Base-by-base conservation (phyloP, 2,113 vertebrate genomes). In the Lonchura striata region DNA sequence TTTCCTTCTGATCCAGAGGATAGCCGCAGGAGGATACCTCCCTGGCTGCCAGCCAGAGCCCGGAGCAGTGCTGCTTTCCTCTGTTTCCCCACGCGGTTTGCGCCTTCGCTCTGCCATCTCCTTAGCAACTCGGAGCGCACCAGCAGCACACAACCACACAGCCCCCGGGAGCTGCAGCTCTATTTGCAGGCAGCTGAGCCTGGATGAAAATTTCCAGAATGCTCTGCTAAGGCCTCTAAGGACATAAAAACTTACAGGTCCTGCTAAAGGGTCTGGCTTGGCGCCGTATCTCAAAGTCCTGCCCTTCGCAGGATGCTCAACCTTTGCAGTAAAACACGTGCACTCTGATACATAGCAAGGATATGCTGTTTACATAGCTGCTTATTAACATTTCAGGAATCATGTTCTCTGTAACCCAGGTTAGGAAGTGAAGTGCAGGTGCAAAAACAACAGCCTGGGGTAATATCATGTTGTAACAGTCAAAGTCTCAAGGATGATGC, bases 391-490 rank as follows among this genome's bases (percentile, higher is more conserved):
- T 88, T 93, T 88, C 64, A 81, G 21, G 69, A 88, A 75, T 86
- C 72, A 41, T 78, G 64, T 77, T 93, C 92, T 86, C 69, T 59
- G 68, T 86, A 86, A 92, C 64, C 31, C 76, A 94, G 80, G 88
- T 94, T 92, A 86, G 95, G 94, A 97, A 88, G 95, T 56, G 64
- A 94, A 86, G 82, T 77, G 76, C 94, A 97, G 96, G 95, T 96
- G 95, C 91, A 94, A 95, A 94, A 96, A 84, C 91, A 97, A 96
- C 88, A 96, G 83, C 92, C 88, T 70, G 72, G n/a, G 60, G 92
- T 93, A 78, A 63, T 81, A 75, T 2, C 31, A 1, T 88, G 88
- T 93, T 93, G 47, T 91, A 95, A 92, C 88, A 94, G 64, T 88
- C 76, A 31, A 50, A 86, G 83, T 83, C 80, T 94, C 56, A 81